Evolutionary conservation across 1,140 invertebrate genomes (phyloP).

Genomic region (Halictus rubicundus): DNA sequence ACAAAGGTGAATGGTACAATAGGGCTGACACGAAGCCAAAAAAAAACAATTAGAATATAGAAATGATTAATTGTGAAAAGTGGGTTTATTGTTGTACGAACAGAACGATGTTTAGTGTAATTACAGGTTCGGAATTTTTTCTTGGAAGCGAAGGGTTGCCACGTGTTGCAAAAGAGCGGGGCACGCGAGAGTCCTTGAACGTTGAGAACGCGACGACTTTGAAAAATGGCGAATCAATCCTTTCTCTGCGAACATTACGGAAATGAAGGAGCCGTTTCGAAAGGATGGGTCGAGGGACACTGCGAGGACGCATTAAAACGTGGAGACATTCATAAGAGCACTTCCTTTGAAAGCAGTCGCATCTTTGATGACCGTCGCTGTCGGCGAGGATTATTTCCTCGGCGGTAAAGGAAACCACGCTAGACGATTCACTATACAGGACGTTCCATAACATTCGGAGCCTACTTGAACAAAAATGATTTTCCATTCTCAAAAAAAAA

Average conservation of each 20-base stretch:
- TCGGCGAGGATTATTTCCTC: slow-evolving; percentile 18
- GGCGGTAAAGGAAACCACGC: slow-evolving; percentile 21
- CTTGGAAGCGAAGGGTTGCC: too few relatives aligned
- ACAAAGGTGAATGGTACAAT: too few relatives aligned
- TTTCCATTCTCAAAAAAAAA: too few relatives aligned
- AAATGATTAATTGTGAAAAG: too few relatives aligned
- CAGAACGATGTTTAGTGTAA: too few relatives aligned
- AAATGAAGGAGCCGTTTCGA: slow-evolving; percentile 29
- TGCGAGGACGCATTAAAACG: slow-evolving; percentile 28
- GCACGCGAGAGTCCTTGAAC: too few relatives aligned
- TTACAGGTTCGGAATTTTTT: too few relatives aligned
- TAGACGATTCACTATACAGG: not conserved
- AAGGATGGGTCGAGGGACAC: not conserved
- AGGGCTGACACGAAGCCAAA: too few relatives aligned
- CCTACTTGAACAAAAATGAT: too few relatives aligned
- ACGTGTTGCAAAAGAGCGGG: too few relatives aligned
- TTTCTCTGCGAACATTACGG: slow-evolving; percentile 26
- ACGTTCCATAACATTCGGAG: not conserved
- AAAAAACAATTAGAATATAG: too few relatives aligned
- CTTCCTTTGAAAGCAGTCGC: slow-evolving; percentile 57
- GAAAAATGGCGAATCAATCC: slow-evolving; percentile 40
- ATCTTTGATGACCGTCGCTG: slow-evolving; percentile 25
- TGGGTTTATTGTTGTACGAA: too few relatives aligned
- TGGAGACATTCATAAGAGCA: slow-evolving; percentile 39
- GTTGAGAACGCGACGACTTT: not conserved